Percentiles rank a stretch among this genome's conserved stretches.
These are phyloP conservation scores for Menura novaehollandiae DNA, from an alignment of 2,113 vertebrate species.

Conservation along the genomic window DNA sequence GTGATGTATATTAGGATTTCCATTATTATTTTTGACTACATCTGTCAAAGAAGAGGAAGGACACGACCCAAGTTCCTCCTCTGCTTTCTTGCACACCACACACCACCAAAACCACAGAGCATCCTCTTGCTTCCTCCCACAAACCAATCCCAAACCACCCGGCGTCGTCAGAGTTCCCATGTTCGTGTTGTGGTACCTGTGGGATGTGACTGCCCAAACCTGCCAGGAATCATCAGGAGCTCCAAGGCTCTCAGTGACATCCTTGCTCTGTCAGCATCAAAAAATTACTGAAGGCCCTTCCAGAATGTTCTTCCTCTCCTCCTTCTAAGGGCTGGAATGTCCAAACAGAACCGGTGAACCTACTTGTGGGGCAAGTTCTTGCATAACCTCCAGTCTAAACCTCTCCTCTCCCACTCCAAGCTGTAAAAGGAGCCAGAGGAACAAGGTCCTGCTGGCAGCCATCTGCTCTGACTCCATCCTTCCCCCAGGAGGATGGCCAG, in stretches of 20 bases:
- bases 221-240: background rate
- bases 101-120: background rate
- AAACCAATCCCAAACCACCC: accelerated
- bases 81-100: accelerated
- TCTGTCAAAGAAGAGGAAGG: background rate
- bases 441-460: background rate
- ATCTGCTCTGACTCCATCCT: background rate
- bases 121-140: background rate
- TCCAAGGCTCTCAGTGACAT: background rate
- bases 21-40: background rate
- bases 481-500: background rate
- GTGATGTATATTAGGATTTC: background rate
- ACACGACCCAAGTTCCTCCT: background rate
- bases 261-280: background rate
- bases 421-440: background rate
- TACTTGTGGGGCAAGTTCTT: background rate
- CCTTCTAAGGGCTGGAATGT: background rate
- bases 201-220: accelerated
- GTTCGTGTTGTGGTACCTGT: background rate
- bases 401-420: background rate
- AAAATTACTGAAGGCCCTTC: accelerated
- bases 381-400: background rate
- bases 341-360: background rate
- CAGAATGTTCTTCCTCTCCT: background rate
- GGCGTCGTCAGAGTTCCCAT: background rate